phyloP scores from a whole-genome alignment of 2,888 invertebrate species.

The Parnassius glacialis region DNA sequence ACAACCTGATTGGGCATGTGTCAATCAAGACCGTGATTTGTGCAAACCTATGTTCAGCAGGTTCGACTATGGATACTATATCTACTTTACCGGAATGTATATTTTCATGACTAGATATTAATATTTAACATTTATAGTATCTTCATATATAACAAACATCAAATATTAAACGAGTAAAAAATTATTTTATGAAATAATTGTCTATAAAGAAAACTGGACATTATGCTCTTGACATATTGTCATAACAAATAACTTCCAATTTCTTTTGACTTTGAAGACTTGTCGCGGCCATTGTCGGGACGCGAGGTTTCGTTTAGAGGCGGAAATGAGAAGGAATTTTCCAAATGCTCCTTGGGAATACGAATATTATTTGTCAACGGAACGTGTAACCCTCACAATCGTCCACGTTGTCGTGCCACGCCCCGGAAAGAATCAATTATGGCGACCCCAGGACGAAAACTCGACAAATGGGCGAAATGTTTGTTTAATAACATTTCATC shows the following conservation, averaged over 20 bases:
- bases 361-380: constrained; percentile 69
- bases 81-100: too few species aligned
- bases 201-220: constrained; percentile 15
- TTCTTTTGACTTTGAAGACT: constrained; percentile 69
- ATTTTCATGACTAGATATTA: too few species aligned
- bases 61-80: too few species aligned
- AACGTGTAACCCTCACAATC: constrained; percentile 55
- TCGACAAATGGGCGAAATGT: constrained; percentile 78
- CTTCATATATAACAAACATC: too few species aligned
- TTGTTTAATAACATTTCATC: constrained; percentile 79
- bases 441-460: constrained; percentile 63
- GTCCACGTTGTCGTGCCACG: constrained; percentile 54
- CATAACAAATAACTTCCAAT: constrained; percentile 65
- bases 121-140: too few species aligned
- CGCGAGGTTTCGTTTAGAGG: constrained; percentile 65
- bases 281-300: constrained; percentile 61
- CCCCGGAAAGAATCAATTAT: constrained; percentile 81
- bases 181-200: background rate
- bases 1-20: too few species aligned
- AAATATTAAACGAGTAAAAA: background rate
- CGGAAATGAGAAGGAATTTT: constrained; percentile 76
- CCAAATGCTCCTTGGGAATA: constrained; percentile 61
- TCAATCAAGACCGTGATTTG: too few species aligned
- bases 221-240: constrained; percentile 57
- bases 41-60: too few species aligned